Base-by-base conservation (phyloP, 1,140 invertebrate genomes). In the Charaxes varanes region DNA sequence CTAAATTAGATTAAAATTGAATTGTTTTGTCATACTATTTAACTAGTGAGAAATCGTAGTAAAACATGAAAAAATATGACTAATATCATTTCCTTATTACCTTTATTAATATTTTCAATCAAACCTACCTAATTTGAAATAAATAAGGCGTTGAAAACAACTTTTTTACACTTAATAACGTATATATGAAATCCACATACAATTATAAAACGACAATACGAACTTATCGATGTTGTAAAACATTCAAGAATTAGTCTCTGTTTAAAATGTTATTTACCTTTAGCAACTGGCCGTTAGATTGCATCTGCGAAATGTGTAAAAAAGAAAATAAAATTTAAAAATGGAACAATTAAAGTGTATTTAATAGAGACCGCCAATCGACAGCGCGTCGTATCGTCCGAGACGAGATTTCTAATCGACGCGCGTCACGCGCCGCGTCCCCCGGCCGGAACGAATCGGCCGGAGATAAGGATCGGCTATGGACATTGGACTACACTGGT, bases 381-480 rank as follows among this genome's bases (percentile, higher is more conserved):
- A 38, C 48, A 53, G 50, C 58, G 53, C 51, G 57, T 66, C 52
- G 58, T 37, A 42, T 53, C 48, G 47, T 61, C 65, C 63, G 57
- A 65, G 60, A 55, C 53, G 54, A 71, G 69, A 77, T 74, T 77
- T 77, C 67, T 72, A 74, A 74, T 74, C 63, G 65, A 50, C 56
- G 51, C 43, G 46, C 62, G 67, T 74, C 69, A 72, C 69, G 67
- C 72, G 65, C 59, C 43, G 53, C 54, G 56, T 67, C 59, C 62
- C 53, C 57, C 53, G 53, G 41, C 59, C 62, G 62, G 59, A 69
- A 71, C 72, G 65, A 73, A 77, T 72, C 56, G 58, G 41, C 47
- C 52, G 55, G 54, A 65, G 71, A 73, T 77, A 73, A 72, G 63
- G 66, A 76, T 76, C 71, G 40, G 41, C 34, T 32, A 44, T 55